Evolutionary conservation across 2,797 vertebrate genomes (phyloP), one percentile per base, ranked within the genome.

Genomic region (Pelodytes ibericus): DNA sequence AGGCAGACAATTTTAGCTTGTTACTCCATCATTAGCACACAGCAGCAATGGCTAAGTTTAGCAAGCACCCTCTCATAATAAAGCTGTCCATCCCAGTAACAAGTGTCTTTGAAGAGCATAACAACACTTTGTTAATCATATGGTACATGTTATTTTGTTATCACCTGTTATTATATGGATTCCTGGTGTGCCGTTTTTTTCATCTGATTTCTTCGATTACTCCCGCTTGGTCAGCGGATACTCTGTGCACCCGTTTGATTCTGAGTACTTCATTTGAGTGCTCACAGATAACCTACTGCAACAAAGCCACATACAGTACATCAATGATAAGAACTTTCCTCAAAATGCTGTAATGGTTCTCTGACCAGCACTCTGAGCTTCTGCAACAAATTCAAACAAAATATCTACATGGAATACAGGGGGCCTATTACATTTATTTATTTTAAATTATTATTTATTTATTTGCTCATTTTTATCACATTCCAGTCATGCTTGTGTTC

Each of bases 101-200:
- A 56, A 60, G 64, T 47, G 56, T 66, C 30, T 58, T 62, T 62
- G 27, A 60, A 44, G 41, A 44, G 26, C 25, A 75, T 74, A 20
- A 33, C 67, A 68, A 26, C 39, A 61, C 39, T 69, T 75, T 75
- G 59, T 69, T 69, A 68, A 49, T 39, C 51, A 75, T 31, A 69
- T 58, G 26, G 49, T 22, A 61, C 49, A 2, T 44, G 11, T 36
- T 39, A 49, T 36, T 68, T 39, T n/a, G n/a, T n/a, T n/a, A n/a
- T n/a, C n/a, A n/a, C n/a, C n/a, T n/a, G n/a, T n/a, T n/a, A n/a
- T n/a, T n/a, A n/a, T n/a, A n/a, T n/a, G n/a, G n/a, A n/a, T n/a
- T n/a, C n/a, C n/a, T n/a, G n/a, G n/a, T n/a, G n/a, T n/a, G n/a
- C n/a, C n/a, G n/a, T n/a, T n/a, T n/a, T n/a, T n/a, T n/a, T n/a